phyloP scores from a whole-genome alignment of 37 sponge, comb jelly and placozoan genomes.

The Theonella swinhoei region DNA sequence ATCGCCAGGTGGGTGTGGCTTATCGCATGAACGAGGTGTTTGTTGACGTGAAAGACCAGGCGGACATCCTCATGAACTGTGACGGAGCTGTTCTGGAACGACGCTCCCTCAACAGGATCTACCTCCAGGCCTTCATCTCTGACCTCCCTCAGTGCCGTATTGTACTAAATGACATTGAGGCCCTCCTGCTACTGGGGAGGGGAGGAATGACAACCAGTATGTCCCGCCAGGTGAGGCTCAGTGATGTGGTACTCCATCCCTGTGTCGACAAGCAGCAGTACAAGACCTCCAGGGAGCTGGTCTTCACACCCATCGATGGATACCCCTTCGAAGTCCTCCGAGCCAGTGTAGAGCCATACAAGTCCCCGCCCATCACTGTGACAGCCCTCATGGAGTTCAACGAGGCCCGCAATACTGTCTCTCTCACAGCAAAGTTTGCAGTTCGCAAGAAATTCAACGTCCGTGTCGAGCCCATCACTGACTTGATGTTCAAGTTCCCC shows the following conservation, averaged over 20 bases:
- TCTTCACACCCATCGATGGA: conserved; percentile 80
- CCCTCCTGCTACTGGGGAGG: conserved; percentile 67
- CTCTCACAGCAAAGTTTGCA: conserved; percentile 61
- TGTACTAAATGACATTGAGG: conserved; percentile 79
- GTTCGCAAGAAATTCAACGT: conserved; percentile 81
- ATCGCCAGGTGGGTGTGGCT: conserved; percentile 69
- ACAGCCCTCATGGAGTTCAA: conserved; percentile 78
- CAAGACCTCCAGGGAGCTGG: conserved; percentile 58
- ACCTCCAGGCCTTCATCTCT: conserved; percentile 79
- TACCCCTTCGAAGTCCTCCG: conserved; percentile 82
- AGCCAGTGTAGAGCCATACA: conserved; percentile 70
- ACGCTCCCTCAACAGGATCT: conserved; percentile 65
- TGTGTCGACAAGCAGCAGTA: conserved; percentile 72
- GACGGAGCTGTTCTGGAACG: conserved; percentile 88
- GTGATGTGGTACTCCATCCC: conserved; percentile 76
- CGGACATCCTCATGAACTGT: conserved; percentile 88
- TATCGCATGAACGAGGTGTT: conserved; percentile 89
- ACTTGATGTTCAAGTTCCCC: conserved; percentile 78
- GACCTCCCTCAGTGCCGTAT: conserved; percentile 53
- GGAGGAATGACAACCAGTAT: conserved; percentile 49
- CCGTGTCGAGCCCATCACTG: conserved; percentile 66
- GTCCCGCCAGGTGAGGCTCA: conserved; percentile 75
- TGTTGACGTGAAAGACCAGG: conserved; percentile 81
- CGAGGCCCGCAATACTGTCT: conserved; percentile 56
- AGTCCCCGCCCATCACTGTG: conserved; percentile 75